Evolutionary conservation across 2,797 vertebrate genomes (phyloP).

Genomic region (Cacajao melanocephalus): DNA sequence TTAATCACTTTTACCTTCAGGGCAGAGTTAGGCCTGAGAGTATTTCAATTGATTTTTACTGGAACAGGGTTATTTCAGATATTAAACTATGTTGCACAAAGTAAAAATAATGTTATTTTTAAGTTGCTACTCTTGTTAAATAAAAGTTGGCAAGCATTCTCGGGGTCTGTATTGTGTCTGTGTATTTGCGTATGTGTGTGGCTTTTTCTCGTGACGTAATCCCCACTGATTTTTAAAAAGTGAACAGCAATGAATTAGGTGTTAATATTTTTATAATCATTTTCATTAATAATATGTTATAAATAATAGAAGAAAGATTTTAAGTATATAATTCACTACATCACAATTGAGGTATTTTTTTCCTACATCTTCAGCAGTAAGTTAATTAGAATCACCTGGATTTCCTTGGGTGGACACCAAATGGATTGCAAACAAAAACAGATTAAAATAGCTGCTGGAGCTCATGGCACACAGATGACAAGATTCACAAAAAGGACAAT

Average conservation of each 20-base stretch:
- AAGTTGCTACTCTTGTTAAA: constrained; percentile 80
- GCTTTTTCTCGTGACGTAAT: constrained; percentile 75
- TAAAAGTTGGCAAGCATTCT: constrained; percentile 71
- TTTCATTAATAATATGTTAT: constrained; percentile 85
- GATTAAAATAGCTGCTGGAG: constrained; percentile 92
- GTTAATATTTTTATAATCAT: constrained; percentile 83
- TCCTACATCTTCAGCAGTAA: constrained; percentile 85
- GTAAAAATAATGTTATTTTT: constrained; percentile 79
- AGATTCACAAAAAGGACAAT: constrained; percentile 89
- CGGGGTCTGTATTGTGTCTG: constrained; percentile 75
- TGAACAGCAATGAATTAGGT: constrained; percentile 81
- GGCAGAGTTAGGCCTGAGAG: constrained; percentile 73
- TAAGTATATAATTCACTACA: constrained; percentile 83
- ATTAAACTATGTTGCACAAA: constrained; percentile 76
- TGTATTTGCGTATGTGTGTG: constrained; percentile 76
- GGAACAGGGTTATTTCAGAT: constrained; percentile 80
- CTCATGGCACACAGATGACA: constrained; percentile 97
- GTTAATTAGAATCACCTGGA: constrained; percentile 94
- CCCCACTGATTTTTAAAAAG: constrained; percentile 79
- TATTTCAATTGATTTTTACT: constrained; percentile 79
- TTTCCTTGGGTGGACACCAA: constrained; percentile 88
- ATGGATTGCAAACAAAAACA: constrained; percentile 88
- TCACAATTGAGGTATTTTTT: constrained; percentile 80
- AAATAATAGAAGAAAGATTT: constrained; percentile 85
- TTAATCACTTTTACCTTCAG: constrained; percentile 78